These are phyloP conservation scores for Oryzias celebensis DNA, from an alignment of 2,113 vertebrate genomes.

Conservation along the genomic window DNA sequence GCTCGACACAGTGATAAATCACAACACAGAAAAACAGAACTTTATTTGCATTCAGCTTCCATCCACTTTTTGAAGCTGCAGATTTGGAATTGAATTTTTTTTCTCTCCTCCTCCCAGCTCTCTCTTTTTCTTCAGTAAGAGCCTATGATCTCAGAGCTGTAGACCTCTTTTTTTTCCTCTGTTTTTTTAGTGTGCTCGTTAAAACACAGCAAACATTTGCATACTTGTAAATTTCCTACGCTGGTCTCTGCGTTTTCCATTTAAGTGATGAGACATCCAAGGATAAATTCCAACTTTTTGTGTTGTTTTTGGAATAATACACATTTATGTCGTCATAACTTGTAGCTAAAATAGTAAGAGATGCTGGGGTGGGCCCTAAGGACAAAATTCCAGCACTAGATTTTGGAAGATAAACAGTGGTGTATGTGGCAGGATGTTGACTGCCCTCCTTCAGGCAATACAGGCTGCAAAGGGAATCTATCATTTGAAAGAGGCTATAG, in stretches of 20 bases:
- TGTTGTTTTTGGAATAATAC: constrained; percentile 27
- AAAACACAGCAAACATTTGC: constrained; percentile 47
- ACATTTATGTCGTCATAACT: constrained; percentile 61
- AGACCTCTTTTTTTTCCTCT: constrained; percentile 53
- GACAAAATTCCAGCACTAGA: constrained; percentile 47
- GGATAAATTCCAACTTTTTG: background rate
- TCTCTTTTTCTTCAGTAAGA: constrained; percentile 52
- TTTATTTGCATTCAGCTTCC: constrained; percentile 76
- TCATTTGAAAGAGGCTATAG: constrained; percentile 67
- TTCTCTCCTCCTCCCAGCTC: constrained; percentile 21
- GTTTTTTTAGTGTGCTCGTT: constrained; percentile 53
- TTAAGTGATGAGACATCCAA: constrained; percentile 12
- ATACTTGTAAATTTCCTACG: constrained; percentile 35
- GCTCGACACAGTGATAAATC: constrained; percentile 74
- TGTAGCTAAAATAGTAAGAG: constrained; percentile 48
- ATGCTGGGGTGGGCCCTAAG: constrained; percentile 38
- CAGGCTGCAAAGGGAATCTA: constrained; percentile 69
- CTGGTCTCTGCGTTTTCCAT: constrained; percentile 10
- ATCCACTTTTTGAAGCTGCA: constrained; percentile 66
- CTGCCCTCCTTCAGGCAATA: constrained; percentile 55
- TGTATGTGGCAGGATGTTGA: constrained; percentile 60
- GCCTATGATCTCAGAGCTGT: constrained; percentile 65
- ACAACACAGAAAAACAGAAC: constrained; percentile 70
- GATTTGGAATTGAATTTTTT: constrained; percentile 71
- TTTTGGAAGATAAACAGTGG: constrained; percentile 65